Evolutionary conservation across 2,888 invertebrate species (phyloP), one percentile per base, ranked within the genome.

Genomic region (Drosophila neonasuta): DNA sequence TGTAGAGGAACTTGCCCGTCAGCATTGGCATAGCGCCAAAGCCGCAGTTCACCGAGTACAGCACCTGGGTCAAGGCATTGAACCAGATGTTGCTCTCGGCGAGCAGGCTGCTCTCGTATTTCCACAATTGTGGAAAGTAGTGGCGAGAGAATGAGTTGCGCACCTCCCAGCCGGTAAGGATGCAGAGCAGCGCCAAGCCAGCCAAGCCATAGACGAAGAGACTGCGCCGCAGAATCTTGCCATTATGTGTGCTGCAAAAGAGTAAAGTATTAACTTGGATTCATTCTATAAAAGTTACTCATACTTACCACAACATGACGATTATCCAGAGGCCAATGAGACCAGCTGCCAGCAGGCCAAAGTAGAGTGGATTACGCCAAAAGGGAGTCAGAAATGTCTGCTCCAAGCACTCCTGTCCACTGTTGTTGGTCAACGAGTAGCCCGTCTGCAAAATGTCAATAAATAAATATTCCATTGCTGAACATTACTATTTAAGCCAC

Each of bases 1-100:
- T 91, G 69, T 91, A 90, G 24, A 91, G 83, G 71, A 91, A 91
- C 74, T 91, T 91, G 4, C 91, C 91, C 1, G 91, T 91, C n/a
- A 91, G 55, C 74, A 91, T 90, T 11, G 91, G 90, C 52, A 91
- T 69, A 2, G 89, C 87, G 13, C 91, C 91, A 46, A 90, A 89
- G 17, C 91, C 91, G 60, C 91, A 90, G 65, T 90, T 90, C 0
- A 91, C 88, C 29, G 90, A 89, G 71, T 89, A 91, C 17, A 91
- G 80, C 7, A 91, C 91, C 84, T 91, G 91, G 63, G 90, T 86
- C 6, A 91, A 74, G n/a, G 91, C 91, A 72, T 88, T 90, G 49
- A 91, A 91, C 91, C 91, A 91, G 45, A 91, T 82, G 56, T 88
- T 83, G 71, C 91, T 90, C 41, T 89, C 88, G 15, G 71, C 56